Base-by-base conservation (phyloP, 2,113 vertebrate genomes). In the Saccopteryx bilineata region DNA sequence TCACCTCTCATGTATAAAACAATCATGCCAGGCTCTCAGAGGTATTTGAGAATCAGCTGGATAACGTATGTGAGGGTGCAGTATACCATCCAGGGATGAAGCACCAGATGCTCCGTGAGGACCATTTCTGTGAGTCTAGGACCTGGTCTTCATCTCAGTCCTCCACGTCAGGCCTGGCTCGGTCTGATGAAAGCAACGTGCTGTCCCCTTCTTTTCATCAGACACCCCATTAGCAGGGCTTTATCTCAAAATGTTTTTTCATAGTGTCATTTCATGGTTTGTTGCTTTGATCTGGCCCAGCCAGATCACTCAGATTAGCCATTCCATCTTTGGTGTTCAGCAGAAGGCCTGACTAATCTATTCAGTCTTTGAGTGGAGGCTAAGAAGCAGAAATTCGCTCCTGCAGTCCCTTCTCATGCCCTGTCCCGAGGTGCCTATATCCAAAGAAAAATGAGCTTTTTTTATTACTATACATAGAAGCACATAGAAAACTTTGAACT, bases 281-380 rank as follows among this genome's bases (percentile, higher is more conserved):
- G 63, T 5, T 39, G 23, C 60, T 96, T 65, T 39, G 78, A 52
- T 58, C 56, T 23, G 61, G 31, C 6, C 1, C 0, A 71, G 9
- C 50, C 33, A 3, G 9, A 4, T 18, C 23, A 2, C 1, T 56
- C 2, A 4, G 26, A 18, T 39, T 4, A 9, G 7, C 52, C 10
- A 23, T 56, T 75, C 75, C 13, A 39, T 39, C 23, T 24, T 8
- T 9, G 4, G 9, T 39, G 21, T 9, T 9, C 1, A 48, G 23
- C 48, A 14, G 31, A 11, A 33, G 26, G 14, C 39, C 28, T 85
- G n/a, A 5, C 33, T 0, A 0, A 18, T 39, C 5, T 0, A 0
- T 9, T 80, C 65, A 0, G 9, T 1, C 5, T 39, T 39, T 39
- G 18, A 68, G 69, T 7, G 11, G 26, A 10, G 15, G 5, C 4